Percentiles rank a stretch among this genome's conserved stretches.
Evolutionary conservation across 2,888 invertebrate species (phyloP).

Genomic region (Apodemia hepburni): DNA sequence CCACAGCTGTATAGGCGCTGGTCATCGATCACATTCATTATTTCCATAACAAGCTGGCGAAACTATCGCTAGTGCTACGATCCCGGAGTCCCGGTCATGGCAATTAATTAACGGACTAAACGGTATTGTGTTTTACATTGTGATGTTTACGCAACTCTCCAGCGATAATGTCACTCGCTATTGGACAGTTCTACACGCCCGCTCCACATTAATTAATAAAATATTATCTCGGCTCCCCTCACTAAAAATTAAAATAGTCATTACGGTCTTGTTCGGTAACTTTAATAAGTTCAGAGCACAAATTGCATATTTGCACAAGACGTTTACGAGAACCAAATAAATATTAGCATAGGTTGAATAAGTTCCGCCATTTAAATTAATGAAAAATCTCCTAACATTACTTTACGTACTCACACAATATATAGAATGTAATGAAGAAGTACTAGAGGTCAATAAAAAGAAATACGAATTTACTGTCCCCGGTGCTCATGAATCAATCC

Average conservation of each 20-base stretch:
- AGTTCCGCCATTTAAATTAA: constrained; percentile 9
- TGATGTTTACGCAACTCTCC: constrained; percentile 76
- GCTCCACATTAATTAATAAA: constrained; percentile 70
- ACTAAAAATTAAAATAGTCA: constrained; percentile 71
- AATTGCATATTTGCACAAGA: constrained; percentile 64
- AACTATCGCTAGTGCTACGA: constrained; percentile 39
- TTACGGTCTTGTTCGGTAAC: constrained; percentile 55
- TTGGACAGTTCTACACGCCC: constrained; percentile 57
- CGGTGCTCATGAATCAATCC: constrained; percentile 50
- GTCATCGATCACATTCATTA: constrained; percentile 65
- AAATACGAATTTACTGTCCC: constrained; percentile 48
- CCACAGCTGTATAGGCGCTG: constrained; percentile 14
- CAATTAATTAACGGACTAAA: constrained; percentile 78
- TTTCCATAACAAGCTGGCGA: constrained; percentile 71
- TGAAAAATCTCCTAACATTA: constrained; percentile 1
- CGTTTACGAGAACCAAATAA: constrained; percentile 38
- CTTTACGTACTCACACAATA: constrained; percentile 12
- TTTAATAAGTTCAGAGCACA: constrained; percentile 56
- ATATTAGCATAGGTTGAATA: constrained; percentile 14
- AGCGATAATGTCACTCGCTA: constrained; percentile 67
- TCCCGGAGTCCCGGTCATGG: constrained; percentile 58
- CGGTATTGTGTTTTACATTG: constrained; percentile 75
- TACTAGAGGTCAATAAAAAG: constrained; percentile 47
- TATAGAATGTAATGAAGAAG: constrained; percentile 26
- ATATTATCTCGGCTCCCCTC: constrained; percentile 65